Base-by-base conservation (phyloP, 2,888 invertebrate species). In the Byasa hedistus region DNA sequence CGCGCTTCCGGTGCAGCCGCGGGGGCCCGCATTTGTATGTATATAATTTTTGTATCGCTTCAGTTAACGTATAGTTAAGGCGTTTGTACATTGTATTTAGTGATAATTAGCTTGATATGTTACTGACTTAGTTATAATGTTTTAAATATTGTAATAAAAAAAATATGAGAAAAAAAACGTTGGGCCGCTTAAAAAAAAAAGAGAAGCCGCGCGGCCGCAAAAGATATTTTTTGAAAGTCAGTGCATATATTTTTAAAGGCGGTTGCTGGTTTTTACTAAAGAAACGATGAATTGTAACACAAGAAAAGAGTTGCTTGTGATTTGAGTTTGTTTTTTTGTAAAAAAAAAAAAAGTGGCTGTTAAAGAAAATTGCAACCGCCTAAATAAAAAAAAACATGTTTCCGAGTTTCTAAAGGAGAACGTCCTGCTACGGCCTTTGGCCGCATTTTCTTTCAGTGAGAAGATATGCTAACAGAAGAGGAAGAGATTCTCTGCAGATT, bases 221-320 rank as follows among this genome's bases (percentile, higher is more conserved):
- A 88, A 87, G 85, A 85, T 86, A 84, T 87, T 87, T 87, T 82
- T 86, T 81, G 72, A 81, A 81, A 83, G 87, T 86, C 87, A 84
- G 85, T 84, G 76, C 84, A 82, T 82, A 80, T 76, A 36, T 76
- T 80, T 77, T 75, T 71, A 71, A 74, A 76, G 86, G 88, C 87
- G 87, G 85, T 83, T 81, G 81, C 78, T 72, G 36, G 71, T 73
- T 73, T 70, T 69, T 66, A 66, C 60, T 68, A 72, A 70, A 65
- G 61, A 66, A 52, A 61, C 24, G n/a, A n/a, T n/a, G 55, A 72
- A 70, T 80, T 88, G 88, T 89, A 86, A 89, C 88, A 77, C 88
- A 81, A 85, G 89, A 90, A 90, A 90, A 89, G 82, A 89, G 62
- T 70, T 69, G 69, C 89, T 89, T 85, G 89, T 85, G 88, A 73